A percentile compares a stretch with the other conserved stretches of the same genome.
These are phyloP conservation scores for Heliconius ismenius DNA, from an alignment of 2,888 invertebrate species.

Conservation along the genomic window DNA sequence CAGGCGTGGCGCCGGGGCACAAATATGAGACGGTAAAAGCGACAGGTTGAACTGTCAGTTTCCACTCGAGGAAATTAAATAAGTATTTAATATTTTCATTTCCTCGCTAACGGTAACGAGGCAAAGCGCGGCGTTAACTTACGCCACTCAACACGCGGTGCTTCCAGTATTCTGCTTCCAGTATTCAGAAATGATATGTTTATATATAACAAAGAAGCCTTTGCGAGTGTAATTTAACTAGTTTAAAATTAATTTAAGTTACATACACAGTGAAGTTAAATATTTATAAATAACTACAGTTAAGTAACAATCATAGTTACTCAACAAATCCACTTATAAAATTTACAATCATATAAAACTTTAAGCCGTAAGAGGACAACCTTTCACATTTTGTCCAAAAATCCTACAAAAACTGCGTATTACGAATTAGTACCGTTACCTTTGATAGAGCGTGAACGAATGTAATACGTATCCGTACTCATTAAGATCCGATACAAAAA, in stretches of 20 bases:
- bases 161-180: no score
- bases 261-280: no score
- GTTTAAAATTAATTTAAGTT: no score
- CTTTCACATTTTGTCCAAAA: slow-evolving; percentile 20
- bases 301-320: background rate
- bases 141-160: no score
- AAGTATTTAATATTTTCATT: no score
- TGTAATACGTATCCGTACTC: slow-evolving; percentile 2
- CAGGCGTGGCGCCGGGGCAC: no score
- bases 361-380: background rate
- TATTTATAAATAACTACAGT: background rate
- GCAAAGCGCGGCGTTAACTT: no score
- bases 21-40: no score
- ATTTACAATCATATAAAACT: background rate
- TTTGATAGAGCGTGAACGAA: slow-evolving; percentile 25
- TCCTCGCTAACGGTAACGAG: no score
- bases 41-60: no score
- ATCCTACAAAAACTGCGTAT: slow-evolving; percentile 6
- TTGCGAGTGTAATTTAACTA: background rate
- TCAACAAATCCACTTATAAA: background rate
- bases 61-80: no score
- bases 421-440: slow-evolving; percentile 22
- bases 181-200: no score
- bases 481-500: background rate
- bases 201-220: background rate